Conservation (phyloP, 2,113 vertebrate species). For the Cebus imitator region DNA sequence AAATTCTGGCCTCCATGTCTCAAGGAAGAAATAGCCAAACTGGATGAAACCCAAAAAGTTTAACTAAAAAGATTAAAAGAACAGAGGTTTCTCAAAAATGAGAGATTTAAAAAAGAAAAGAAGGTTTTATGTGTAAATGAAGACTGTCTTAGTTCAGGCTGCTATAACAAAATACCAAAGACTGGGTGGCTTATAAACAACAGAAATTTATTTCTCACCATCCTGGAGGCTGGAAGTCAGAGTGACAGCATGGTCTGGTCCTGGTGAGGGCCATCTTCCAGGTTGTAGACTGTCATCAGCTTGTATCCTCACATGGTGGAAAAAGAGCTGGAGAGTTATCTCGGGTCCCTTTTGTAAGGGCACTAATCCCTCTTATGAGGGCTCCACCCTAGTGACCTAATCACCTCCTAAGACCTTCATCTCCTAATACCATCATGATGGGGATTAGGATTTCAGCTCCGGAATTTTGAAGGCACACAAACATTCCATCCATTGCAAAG, state of each 20-base stretch:
- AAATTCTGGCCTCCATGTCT: neutral
- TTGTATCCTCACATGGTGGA: neutral
- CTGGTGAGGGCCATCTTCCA: neutral
- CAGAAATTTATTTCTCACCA: neutral
- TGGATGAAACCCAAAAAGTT: neutral
- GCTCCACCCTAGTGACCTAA: neutral
- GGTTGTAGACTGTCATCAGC: neutral
- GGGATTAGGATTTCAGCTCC: neutral
- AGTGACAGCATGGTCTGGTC: neutral
- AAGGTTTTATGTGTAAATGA: neutral
- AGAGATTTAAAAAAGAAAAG: neutral
- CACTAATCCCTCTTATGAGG: neutral
- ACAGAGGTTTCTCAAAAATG: neutral
- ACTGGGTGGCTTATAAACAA: neutral
- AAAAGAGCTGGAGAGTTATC: neutral
- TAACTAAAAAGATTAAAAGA: neutral
- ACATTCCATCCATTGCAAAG: neutral
- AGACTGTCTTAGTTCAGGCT: neutral
- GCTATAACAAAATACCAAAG: neutral
- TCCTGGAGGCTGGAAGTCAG: neutral
- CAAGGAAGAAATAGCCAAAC: neutral
- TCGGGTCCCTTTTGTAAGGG: no score
- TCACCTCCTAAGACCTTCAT: neutral
- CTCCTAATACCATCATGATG: neutral
- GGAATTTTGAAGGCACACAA: neutral